Conservation (phyloP, 53 echinoderm and acorn worm genomes). For the Antedon mediterranea region DNA sequence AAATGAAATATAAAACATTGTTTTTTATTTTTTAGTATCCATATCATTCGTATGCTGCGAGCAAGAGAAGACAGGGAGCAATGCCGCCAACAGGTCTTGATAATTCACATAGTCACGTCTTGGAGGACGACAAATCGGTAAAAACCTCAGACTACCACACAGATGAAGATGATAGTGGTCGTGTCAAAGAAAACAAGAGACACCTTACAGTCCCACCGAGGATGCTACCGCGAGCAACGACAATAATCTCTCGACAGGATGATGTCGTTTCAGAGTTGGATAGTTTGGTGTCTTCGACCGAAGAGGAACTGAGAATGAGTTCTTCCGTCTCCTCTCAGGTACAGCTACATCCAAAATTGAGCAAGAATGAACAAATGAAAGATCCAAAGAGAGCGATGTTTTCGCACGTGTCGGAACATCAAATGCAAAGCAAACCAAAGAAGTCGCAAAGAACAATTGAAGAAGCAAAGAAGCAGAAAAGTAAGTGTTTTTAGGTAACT, state of each 20-base stretch:
- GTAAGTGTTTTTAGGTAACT: not conserved
- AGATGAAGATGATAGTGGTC: not conserved
- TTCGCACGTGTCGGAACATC: not conserved
- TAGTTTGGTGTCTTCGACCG: not conserved
- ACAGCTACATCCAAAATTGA: not conserved
- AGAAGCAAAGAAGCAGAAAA: not conserved
- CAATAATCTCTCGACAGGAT: not conserved
- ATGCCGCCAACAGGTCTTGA: not conserved
- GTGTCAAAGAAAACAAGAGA: not conserved
- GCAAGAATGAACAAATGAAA: not conserved
- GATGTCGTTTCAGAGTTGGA: not conserved
- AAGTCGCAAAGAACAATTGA: not conserved
- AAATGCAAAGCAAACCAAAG: not conserved
- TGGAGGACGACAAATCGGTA: not conserved
- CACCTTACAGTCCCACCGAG: not conserved
- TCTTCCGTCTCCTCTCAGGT: not conserved
- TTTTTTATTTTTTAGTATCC: constrained; percentile 34
- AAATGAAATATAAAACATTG: not conserved
- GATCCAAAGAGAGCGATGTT: not conserved
- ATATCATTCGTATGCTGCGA: constrained; percentile 43
- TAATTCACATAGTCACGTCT: not conserved
- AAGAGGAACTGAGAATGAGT: not conserved
- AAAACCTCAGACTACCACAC: not conserved
- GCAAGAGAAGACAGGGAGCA: not conserved
- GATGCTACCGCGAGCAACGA: not conserved